Evolutionary conservation across 2,797 vertebrate genomes (phyloP), one percentile per base, ranked within the genome.

Genomic region (Saxicola maurus): DNA sequence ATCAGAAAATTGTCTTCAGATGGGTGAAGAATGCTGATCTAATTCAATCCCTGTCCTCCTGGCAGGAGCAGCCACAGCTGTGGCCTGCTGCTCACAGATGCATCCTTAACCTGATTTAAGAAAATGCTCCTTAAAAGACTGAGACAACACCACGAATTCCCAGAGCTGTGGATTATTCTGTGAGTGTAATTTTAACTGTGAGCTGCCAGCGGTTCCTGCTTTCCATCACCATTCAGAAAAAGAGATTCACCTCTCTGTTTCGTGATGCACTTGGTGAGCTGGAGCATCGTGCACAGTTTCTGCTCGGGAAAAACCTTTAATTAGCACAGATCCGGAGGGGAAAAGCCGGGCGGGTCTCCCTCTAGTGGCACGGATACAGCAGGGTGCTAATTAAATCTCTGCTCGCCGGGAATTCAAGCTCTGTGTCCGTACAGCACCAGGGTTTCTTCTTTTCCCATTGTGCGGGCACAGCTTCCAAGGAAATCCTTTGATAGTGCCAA

Each of bases 391-490:
- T 31, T n/a, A 9, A 62, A 65, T 37, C 49, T n/a, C 55, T 17
- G 40, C 52, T 57, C 1, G 1, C 37, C 1, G 4, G 51, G 49
- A 52, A 56, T 61, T 7, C 6, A 19, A 61, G 30, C 76, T 43
- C 79, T 1, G 3, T 16, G 2, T 35, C 59, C 1, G 0, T 23
- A 6, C 0, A 0, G 42, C 55, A 4, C 25, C 1, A 1, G 21
- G 9, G 8, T 25, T 88, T 59, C 66, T 56, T 12, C 53, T 33
- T 59, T 64, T 16, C 7, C 30, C 35, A 49, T 17, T 19, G 48
- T 30, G 43, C 56, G 14, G 62, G 19, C 61, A 9, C 61, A 37
- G 55, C n/a, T 38, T 37, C 55, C 55, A 9, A 30, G 69, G 49
- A 82, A 68, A 65, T 16, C 55, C 13, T 23, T 57, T 1, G 0